Conservation (phyloP, 2,888 invertebrate species). For the Myopa testacea region DNA sequence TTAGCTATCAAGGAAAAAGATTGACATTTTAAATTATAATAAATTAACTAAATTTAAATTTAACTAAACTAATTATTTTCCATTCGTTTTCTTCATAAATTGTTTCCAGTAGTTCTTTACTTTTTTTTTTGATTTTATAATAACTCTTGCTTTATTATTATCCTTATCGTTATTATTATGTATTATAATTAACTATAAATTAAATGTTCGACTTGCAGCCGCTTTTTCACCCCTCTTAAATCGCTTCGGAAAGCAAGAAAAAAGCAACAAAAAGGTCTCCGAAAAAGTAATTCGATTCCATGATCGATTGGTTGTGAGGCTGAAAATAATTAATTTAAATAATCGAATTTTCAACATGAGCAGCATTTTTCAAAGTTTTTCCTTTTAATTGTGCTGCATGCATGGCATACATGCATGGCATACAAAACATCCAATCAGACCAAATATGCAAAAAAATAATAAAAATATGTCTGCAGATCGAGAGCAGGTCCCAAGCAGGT, state of each 20-base stretch:
- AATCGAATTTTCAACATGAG: neutral
- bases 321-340: conserved; percentile 8
- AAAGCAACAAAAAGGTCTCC: neutral
- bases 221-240: too few species aligned
- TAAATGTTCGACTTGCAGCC: too few species aligned
- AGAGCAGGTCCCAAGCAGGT: neutral
- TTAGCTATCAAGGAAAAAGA: neutral
- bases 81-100: too few species aligned
- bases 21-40: neutral
- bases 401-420: neutral
- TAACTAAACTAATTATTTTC: too few species aligned
- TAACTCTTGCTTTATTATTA: too few species aligned
- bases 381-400: neutral
- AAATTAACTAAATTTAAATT: too few species aligned
- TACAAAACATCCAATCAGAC: neutral
- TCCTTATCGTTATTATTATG: too few species aligned
- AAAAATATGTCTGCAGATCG: neutral
- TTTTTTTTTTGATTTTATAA: too few species aligned
- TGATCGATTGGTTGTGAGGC: neutral
- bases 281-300: neutral
- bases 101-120: too few species aligned
- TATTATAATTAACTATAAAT: too few species aligned
- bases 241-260: neutral
- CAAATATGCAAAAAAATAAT: neutral
- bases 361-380: neutral